These are phyloP conservation scores for Polymixis lichenea DNA, from an alignment of 2,888 invertebrate species.

Conservation along the genomic window DNA sequence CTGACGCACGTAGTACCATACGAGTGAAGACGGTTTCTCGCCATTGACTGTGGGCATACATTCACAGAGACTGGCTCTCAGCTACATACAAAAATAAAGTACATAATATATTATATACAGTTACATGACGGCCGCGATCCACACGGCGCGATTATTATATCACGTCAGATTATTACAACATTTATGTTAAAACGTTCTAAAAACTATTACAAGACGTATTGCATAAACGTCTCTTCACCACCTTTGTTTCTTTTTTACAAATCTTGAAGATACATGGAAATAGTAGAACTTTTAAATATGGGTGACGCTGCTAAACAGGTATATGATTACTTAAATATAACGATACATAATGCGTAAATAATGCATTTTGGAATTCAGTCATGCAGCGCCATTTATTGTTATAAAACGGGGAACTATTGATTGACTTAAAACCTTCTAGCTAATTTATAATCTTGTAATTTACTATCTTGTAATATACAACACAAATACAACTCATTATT, in stretches of 20 bases:
- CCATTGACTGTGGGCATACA: constrained; percentile 32
- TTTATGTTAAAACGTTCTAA: constrained; percentile 9
- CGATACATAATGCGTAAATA: constrained; percentile 31
- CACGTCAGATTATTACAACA: constrained; percentile 4
- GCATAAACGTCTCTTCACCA: background rate
- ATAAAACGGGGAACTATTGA: background rate
- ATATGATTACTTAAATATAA: constrained; percentile 25
- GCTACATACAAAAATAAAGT: constrained; percentile 70
- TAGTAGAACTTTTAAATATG: constrained; percentile 15
- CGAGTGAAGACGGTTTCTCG: constrained; percentile 17
- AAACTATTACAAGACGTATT: background rate
- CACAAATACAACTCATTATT: constrained; percentile 2
- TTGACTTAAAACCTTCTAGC: constrained; percentile 1
- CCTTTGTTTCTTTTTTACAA: constrained; percentile 8
- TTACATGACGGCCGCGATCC: constrained; percentile 28
- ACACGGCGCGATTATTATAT: constrained; percentile 18
- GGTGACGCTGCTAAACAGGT: constrained; percentile 25
- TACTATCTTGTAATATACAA: constrained; percentile 3
- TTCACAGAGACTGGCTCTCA: constrained; percentile 24
- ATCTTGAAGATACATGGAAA: constrained; percentile 9
- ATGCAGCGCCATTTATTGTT: background rate
- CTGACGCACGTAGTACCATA: constrained; percentile 32
- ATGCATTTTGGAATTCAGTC: constrained; percentile 32
- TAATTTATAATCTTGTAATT: constrained; percentile 6
- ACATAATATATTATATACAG: constrained; percentile 58